Conservation (phyloP, 35 echinoderm and acorn worm species). For the Apostichopus japonicus region DNA sequence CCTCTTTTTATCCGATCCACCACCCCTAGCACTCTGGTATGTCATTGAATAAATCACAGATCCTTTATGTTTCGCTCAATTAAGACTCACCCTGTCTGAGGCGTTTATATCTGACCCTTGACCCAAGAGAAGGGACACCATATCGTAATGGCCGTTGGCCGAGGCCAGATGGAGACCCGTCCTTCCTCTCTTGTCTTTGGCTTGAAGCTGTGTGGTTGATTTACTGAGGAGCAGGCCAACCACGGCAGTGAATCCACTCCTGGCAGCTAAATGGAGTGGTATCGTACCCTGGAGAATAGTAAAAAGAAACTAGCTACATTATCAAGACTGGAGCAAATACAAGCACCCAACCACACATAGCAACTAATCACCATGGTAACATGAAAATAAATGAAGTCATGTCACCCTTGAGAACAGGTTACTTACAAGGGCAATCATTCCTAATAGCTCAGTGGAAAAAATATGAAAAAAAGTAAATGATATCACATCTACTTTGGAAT, state of each 20-base stretch:
- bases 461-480: constrained; percentile 40
- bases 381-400: not conserved
- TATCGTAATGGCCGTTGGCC: constrained; percentile 97
- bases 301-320: not conserved
- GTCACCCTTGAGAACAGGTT: not conserved
- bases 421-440: constrained; percentile 68
- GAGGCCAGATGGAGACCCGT: constrained; percentile 95
- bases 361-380: not conserved
- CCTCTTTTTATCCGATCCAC: no score
- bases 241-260: constrained; percentile 94
- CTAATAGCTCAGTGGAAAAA: constrained; percentile 82
- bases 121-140: constrained; percentile 92
- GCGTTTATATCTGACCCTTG: constrained; percentile 97
- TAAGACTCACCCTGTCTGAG: constrained; percentile 81
- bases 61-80: not conserved
- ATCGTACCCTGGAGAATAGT: constrained; percentile 80
- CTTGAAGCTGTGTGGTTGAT: constrained; percentile 96
- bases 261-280: constrained; percentile 90
- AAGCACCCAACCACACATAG: not conserved
- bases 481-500: no score
- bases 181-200: constrained; percentile 95
- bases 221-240: constrained; percentile 98
- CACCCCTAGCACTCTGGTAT: no score
- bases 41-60: no score
- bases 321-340: not conserved